A percentile compares a stretch with the other conserved stretches of the same genome.
phyloP scores from a whole-genome alignment of 2,797 vertebrate genomes.

The Melanotaenia parkinsoni region DNA sequence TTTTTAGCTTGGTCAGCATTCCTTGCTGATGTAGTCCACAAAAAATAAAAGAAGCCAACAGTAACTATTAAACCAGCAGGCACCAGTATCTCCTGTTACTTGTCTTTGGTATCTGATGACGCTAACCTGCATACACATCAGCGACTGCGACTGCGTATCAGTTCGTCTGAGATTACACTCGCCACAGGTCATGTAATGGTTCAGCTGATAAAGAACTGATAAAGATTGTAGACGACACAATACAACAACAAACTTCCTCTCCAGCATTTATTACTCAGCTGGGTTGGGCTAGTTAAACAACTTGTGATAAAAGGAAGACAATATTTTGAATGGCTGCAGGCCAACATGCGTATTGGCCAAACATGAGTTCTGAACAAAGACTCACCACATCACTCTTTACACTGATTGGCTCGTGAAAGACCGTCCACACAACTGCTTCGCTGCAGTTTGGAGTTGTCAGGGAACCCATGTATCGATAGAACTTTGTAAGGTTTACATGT shows the following conservation, averaged over 20 bases:
- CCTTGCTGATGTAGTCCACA: constrained; percentile 2
- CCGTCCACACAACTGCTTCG: constrained; percentile 74
- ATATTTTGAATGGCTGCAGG: background rate
- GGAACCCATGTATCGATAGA: constrained; percentile 76
- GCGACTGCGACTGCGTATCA: constrained; percentile 1
- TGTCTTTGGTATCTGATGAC: background rate
- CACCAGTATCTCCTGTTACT: constrained; percentile 1
- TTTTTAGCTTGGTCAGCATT: too few relatives aligned
- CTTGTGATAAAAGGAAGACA: background rate
- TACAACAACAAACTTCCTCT: background rate
- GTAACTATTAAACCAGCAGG: background rate
- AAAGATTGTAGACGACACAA: too few relatives aligned
- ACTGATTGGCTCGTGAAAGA: constrained; percentile 74
- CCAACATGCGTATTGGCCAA: background rate
- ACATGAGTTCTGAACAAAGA: background rate
- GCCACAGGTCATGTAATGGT: background rate
- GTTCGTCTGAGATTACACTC: background rate
- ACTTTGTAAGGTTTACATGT: constrained; percentile 65
- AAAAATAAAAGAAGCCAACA: background rate
- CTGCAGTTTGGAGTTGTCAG: constrained; percentile 74
- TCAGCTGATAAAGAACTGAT: background rate
- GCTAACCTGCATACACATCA: background rate
- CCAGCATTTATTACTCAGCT: background rate
- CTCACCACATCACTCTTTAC: constrained; percentile 68
- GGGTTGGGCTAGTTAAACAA: too few relatives aligned